phyloP scores from a whole-genome alignment of 2,113 vertebrate genomes.

The Falco punctatus region DNA sequence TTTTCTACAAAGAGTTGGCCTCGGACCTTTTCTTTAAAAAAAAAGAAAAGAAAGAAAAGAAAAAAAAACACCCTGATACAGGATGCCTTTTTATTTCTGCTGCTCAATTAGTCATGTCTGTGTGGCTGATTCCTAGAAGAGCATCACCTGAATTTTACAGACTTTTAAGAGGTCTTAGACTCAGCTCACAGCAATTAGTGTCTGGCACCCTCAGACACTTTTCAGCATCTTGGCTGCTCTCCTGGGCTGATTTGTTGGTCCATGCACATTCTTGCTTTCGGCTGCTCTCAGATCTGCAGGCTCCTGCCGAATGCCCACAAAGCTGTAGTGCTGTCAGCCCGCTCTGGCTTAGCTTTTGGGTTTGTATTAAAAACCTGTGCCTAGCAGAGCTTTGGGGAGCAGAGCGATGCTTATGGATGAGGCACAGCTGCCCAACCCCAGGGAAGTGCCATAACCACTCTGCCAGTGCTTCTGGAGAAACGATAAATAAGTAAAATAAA shows the following conservation, averaged over 20 bases:
- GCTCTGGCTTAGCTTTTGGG: neutral
- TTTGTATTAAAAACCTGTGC: neutral
- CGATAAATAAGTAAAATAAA: neutral
- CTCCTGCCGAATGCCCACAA: rapidly evolving
- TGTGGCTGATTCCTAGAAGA: neutral
- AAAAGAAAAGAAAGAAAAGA: neutral
- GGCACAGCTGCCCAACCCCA: rapidly evolving
- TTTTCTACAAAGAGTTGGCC: neutral
- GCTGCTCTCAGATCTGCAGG: neutral
- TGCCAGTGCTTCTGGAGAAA: neutral
- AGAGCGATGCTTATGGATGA: rapidly evolving
- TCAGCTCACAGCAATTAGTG: neutral
- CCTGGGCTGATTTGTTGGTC: neutral
- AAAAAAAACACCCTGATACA: too few species aligned
- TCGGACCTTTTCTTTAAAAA: neutral
- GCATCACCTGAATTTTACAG: neutral
- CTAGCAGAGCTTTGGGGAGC: neutral
- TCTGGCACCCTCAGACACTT: neutral
- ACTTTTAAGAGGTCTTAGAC: neutral
- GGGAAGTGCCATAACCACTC: neutral
- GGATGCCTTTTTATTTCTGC: neutral
- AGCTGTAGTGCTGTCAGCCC: neutral
- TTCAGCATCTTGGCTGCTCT: neutral
- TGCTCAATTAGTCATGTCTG: neutral
- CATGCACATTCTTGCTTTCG: neutral